phyloP scores from a whole-genome alignment of 2,888 invertebrate genomes.

The Eumacrocentrus americanus region DNA sequence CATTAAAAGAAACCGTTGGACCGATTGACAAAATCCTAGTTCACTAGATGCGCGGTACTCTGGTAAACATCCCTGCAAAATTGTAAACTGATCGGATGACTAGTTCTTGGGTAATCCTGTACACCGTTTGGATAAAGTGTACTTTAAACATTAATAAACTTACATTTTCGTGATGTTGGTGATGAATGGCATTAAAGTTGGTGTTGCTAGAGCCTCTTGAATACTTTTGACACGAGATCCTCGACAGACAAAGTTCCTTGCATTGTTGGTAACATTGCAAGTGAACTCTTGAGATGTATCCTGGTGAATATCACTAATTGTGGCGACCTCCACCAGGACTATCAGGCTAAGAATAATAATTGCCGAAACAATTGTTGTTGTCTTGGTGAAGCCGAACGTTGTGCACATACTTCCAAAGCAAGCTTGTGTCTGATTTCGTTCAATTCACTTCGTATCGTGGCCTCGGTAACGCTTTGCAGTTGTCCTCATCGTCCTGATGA shows the following conservation, averaged over 20 bases:
- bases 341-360: background rate
- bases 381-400: constrained; percentile 31
- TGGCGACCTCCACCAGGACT: constrained; percentile 12
- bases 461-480: constrained; percentile 11
- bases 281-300: constrained; percentile 10
- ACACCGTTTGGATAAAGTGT: too few relatives aligned
- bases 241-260: constrained; percentile 48
- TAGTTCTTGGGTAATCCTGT: too few relatives aligned
- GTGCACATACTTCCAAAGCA: constrained; percentile 43
- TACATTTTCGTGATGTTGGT: constrained; percentile 53
- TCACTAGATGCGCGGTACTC: too few relatives aligned
- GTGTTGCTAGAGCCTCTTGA: constrained; percentile 38
- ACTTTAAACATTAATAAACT: too few relatives aligned
- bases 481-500: constrained; percentile 19
- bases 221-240: constrained; percentile 47
- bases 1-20: too few relatives aligned
- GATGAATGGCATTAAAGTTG: constrained; percentile 33
- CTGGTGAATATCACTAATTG: background rate
- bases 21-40: too few relatives aligned
- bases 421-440: constrained; percentile 22
- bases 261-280: constrained; percentile 51
- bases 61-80: too few relatives aligned
- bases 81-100: too few relatives aligned
- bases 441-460: background rate
- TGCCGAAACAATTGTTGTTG: constrained; percentile 5